These are phyloP conservation scores for Synanthedon myopaeformis DNA, from an alignment of 2,888 invertebrate species.

Conservation along the genomic window DNA sequence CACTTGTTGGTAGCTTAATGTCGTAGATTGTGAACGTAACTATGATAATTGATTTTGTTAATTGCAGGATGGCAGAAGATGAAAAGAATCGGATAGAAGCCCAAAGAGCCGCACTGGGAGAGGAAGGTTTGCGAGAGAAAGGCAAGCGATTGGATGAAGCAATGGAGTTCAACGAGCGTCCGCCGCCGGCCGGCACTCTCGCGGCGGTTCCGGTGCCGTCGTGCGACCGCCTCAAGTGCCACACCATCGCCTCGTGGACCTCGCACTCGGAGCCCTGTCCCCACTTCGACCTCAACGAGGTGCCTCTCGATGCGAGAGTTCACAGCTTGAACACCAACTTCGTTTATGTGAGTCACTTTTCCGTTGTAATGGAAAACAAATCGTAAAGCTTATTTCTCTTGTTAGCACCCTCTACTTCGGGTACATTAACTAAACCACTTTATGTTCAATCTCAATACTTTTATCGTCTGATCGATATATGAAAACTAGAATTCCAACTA, in stretches of 20 bases:
- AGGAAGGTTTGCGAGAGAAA: constrained; percentile 76
- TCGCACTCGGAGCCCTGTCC: constrained; percentile 36
- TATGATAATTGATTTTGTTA: not conserved
- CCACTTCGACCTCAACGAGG: constrained; percentile 69
- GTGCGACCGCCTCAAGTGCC: constrained; percentile 78
- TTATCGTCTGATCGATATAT: no score
- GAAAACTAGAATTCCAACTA: no score
- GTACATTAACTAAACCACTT: no score
- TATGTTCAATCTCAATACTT: no score
- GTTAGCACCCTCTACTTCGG: no score
- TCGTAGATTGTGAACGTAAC: not conserved
- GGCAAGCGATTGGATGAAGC: constrained; percentile 74
- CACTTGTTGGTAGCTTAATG: not conserved
- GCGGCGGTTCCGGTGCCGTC: constrained; percentile 82
- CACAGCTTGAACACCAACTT: constrained; percentile 87
- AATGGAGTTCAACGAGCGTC: constrained; percentile 79
- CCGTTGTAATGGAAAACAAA: no score
- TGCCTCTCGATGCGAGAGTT: constrained; percentile 82
- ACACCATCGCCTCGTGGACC: constrained; percentile 66
- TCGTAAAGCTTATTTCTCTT: no score
- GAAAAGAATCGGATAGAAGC: constrained; percentile 79
- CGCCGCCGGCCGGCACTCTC: constrained; percentile 78
- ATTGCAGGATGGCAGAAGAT: constrained; percentile 73
- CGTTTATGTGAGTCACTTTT: constrained; percentile 76
- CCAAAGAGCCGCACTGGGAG: constrained; percentile 75